A percentile compares a stretch with the other conserved stretches of the same genome.
Conservation (phyloP, 2,888 invertebrate genomes). For the Erebia ligea region DNA sequence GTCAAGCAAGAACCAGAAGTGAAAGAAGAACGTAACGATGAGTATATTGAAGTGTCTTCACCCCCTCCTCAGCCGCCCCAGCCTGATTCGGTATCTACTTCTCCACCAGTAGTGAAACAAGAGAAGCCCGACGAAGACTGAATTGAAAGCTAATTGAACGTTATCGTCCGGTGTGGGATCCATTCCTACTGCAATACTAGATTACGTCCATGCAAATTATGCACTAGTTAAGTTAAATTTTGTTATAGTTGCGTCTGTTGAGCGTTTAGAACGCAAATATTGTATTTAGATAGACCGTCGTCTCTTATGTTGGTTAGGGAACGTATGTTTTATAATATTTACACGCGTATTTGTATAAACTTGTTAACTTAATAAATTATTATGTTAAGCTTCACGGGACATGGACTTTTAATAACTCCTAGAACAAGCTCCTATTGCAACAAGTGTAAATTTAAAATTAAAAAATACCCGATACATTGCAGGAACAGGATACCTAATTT, state of each 20-base stretch:
- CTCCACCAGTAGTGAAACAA: slow-evolving; percentile 65
- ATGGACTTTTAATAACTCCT: slow-evolving; percentile 28
- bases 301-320: slow-evolving; percentile 70
- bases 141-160: slow-evolving; percentile 48
- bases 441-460: too few relatives aligned
- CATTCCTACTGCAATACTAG: slow-evolving; percentile 78
- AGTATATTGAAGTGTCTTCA: slow-evolving; percentile 78
- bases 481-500: too few relatives aligned
- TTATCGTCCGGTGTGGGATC: slow-evolving; percentile 73
- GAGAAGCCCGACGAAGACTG: slow-evolving; percentile 73
- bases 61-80: slow-evolving; percentile 63
- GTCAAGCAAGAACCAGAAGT: slow-evolving; percentile 71
- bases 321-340: slow-evolving; percentile 79
- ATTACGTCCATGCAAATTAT: slow-evolving; percentile 75
- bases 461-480: too few relatives aligned
- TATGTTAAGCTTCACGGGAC: slow-evolving; percentile 68
- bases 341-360: slow-evolving; percentile 78
- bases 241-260: slow-evolving; percentile 66
- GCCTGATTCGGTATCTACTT: slow-evolving; percentile 46
- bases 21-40: slow-evolving; percentile 76
- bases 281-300: slow-evolving; percentile 53
- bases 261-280: slow-evolving; percentile 79
- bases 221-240: slow-evolving; percentile 57
- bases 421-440: not conserved
- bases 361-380: slow-evolving; percentile 80